Evolutionary conservation across 2,113 vertebrate genomes (phyloP).

Genomic region (Micromys minutus): DNA sequence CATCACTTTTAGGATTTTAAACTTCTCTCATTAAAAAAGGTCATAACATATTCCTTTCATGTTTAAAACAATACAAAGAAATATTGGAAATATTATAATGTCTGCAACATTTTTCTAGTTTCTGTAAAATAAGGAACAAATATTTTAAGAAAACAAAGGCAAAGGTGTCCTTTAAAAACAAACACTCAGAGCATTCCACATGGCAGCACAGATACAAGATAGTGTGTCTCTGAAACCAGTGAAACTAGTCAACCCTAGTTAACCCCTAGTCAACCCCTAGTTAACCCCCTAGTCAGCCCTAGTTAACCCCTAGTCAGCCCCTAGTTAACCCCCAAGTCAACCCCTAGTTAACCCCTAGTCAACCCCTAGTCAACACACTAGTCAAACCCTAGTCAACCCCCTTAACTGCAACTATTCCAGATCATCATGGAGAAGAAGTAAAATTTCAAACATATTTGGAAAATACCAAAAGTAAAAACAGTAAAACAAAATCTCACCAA

Average conservation of each 20-base stretch:
- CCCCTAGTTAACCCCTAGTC: too few relatives aligned
- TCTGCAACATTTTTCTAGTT: background rate
- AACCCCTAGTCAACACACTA: too few relatives aligned
- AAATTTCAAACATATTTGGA: slow-evolving; percentile 15
- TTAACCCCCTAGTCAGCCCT: too few relatives aligned
- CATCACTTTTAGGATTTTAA: background rate
- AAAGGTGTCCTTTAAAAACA: slow-evolving; percentile 10
- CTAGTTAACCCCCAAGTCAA: too few relatives aligned
- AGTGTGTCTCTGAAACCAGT: background rate
- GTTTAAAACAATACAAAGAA: slow-evolving; percentile 36
- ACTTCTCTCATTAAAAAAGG: slow-evolving; percentile 49
- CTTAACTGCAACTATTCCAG: background rate
- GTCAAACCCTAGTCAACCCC: too few relatives aligned
- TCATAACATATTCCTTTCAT: background rate
- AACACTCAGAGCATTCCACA: background rate
- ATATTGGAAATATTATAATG: background rate
- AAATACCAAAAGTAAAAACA: slow-evolving; percentile 23
- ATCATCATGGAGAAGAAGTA: background rate
- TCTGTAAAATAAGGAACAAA: slow-evolving; percentile 16
- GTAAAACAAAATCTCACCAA: background rate
- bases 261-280: too few relatives aligned
- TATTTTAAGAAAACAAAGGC: background rate
- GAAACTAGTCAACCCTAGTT: too few relatives aligned
- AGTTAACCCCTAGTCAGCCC: too few relatives aligned
- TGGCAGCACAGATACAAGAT: background rate